Evolutionary conservation across 1,140 invertebrate species (phyloP).

Genomic region (silkworm (Bombyx mori)): DNA sequence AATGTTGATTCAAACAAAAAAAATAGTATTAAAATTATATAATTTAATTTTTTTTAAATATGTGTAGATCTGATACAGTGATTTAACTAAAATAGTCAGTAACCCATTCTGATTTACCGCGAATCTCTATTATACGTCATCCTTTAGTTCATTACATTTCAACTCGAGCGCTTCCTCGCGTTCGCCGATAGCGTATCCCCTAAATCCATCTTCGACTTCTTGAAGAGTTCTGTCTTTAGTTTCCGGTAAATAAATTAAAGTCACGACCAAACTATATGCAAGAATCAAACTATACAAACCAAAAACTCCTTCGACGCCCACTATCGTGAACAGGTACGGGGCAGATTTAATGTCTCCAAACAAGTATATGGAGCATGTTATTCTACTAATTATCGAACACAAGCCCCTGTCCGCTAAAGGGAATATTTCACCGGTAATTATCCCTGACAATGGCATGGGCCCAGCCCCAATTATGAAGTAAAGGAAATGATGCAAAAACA

Average conservation of each 20-base stretch:
- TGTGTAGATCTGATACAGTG: too few relatives aligned
- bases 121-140: slow-evolving; percentile 26
- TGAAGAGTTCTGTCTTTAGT: slow-evolving; percentile 42
- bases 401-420: slow-evolving; percentile 37
- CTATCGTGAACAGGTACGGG: slow-evolving; percentile 22
- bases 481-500: slow-evolving; percentile 25
- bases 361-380: slow-evolving; percentile 31
- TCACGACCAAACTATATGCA: slow-evolving; percentile 21
- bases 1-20: too few relatives aligned
- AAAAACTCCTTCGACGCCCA: slow-evolving; percentile 31
- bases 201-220: slow-evolving; percentile 42
- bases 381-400: slow-evolving; percentile 32
- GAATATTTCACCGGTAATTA: slow-evolving; percentile 37
- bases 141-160: slow-evolving; percentile 34
- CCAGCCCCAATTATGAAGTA: slow-evolving; percentile 39
- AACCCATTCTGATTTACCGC: slow-evolving; percentile 19
- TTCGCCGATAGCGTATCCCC: slow-evolving; percentile 29
- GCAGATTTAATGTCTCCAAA: slow-evolving; percentile 37
- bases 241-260: slow-evolving; percentile 31
- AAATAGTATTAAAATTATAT: too few relatives aligned
- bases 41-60: too few relatives aligned
- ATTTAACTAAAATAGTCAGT: too few relatives aligned
- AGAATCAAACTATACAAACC: slow-evolving; percentile 22
- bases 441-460: slow-evolving; percentile 31
- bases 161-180: slow-evolving; percentile 31